phyloP scores from a whole-genome alignment of 1,140 invertebrate genomes.

The Procambarus virginalis region DNA sequence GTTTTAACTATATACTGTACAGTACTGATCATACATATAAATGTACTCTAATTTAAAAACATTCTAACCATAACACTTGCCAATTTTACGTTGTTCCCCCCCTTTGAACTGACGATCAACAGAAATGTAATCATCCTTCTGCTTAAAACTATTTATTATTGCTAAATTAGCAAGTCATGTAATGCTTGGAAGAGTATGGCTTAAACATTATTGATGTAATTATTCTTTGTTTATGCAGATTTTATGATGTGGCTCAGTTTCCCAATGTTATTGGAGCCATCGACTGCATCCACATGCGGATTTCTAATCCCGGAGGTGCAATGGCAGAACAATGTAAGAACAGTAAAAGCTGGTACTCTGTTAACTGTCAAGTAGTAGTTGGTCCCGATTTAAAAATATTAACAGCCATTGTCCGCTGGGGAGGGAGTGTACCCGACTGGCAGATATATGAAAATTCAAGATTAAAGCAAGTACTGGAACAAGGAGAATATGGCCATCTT shows the following conservation, averaged over 20 bases:
- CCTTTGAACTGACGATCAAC: too few species aligned
- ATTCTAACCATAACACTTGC: too few species aligned
- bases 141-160: too few species aligned
- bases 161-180: too few species aligned
- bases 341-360: constrained; percentile 44
- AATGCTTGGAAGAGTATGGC: too few species aligned
- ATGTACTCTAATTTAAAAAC: too few species aligned
- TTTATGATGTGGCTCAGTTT: constrained; percentile 47
- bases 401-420: constrained; percentile 46
- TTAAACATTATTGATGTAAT: neutral
- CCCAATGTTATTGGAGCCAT: constrained; percentile 62
- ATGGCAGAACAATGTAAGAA: constrained; percentile 60
- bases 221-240: constrained; percentile 25
- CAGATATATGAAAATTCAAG: constrained; percentile 55
- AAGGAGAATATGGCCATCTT: constrained; percentile 59
- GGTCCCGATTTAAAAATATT: constrained; percentile 46
- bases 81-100: too few species aligned
- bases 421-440: constrained; percentile 47
- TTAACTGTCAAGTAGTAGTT: constrained; percentile 53
- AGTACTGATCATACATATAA: too few species aligned
- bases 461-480: constrained; percentile 39
- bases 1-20: too few species aligned
- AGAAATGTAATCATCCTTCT: too few species aligned
- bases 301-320: constrained; percentile 52
- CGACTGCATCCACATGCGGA: constrained; percentile 56